Conservation (phyloP, 2,113 vertebrate genomes). For the Onychorhynchus coronatus region DNA sequence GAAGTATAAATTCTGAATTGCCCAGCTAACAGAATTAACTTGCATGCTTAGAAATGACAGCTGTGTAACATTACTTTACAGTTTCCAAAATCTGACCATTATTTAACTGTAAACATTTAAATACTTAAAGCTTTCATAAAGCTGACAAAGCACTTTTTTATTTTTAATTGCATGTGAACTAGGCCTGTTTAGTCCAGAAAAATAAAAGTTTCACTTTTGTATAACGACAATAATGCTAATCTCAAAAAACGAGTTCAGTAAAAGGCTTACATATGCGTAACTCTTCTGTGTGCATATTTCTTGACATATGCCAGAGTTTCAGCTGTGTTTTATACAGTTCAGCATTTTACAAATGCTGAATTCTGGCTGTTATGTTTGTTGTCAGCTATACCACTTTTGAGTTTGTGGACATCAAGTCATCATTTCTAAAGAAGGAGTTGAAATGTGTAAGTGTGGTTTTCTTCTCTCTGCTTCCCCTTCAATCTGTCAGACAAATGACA, state of each 20-base stretch:
- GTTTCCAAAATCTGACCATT: background rate
- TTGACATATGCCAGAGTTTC: background rate
- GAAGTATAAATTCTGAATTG: background rate
- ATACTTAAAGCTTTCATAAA: background rate
- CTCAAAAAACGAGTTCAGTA: background rate
- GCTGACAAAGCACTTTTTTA: background rate
- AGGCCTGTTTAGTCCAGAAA: background rate
- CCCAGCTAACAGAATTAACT: background rate
- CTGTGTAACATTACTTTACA: background rate
- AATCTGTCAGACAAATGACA: background rate
- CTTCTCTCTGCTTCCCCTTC: background rate
- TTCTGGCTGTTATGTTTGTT: background rate
- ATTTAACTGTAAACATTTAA: background rate
- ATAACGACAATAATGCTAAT: background rate
- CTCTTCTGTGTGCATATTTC: background rate
- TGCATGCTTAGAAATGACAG: background rate
- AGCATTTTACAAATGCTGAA: background rate
- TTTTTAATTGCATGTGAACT: background rate
- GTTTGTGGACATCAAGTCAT: background rate
- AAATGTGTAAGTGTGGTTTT: background rate
- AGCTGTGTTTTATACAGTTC: background rate
- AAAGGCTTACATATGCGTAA: background rate
- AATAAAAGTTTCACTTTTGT: background rate
- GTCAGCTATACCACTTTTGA: background rate
- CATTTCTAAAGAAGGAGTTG: background rate